These are phyloP conservation scores for Streptopelia turtur DNA, from an alignment of 2,797 vertebrate species.

Conservation along the genomic window DNA sequence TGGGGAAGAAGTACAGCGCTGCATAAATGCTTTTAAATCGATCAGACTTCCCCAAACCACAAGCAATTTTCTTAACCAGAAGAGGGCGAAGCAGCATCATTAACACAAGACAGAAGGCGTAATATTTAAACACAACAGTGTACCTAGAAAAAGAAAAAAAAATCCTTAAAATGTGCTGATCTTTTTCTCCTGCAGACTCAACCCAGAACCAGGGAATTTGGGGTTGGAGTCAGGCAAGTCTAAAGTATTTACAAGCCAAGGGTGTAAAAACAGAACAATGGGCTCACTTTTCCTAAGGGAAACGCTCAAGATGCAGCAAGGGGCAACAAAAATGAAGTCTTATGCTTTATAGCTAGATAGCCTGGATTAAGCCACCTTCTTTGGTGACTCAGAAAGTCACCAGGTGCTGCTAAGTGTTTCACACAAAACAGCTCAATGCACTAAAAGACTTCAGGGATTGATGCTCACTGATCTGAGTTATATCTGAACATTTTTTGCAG, in stretches of 20 bases:
- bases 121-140: constrained; percentile 97
- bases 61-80: constrained; percentile 96
- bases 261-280: neutral
- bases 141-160: constrained; percentile 77
- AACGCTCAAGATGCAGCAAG: neutral
- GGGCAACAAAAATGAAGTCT: neutral
- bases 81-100: constrained; percentile 98
- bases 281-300: neutral
- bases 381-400: neutral
- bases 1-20: constrained; percentile 96
- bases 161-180: neutral
- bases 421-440: fast-evolving
- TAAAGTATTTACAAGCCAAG: neutral
- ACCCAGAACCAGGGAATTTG: neutral
- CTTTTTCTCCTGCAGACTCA: neutral
- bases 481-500: neutral
- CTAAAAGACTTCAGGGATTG: fast-evolving
- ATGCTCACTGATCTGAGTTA: fast-evolving
- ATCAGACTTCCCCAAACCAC: constrained; percentile 94
- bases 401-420: neutral
- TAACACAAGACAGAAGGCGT: constrained; percentile 92
- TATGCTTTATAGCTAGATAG: neutral
- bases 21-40: constrained; percentile 97
- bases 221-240: neutral
- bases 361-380: neutral